Evolutionary conservation across 2,888 invertebrate genomes (phyloP).

Genomic region (Melangyna quadrimaculata): DNA sequence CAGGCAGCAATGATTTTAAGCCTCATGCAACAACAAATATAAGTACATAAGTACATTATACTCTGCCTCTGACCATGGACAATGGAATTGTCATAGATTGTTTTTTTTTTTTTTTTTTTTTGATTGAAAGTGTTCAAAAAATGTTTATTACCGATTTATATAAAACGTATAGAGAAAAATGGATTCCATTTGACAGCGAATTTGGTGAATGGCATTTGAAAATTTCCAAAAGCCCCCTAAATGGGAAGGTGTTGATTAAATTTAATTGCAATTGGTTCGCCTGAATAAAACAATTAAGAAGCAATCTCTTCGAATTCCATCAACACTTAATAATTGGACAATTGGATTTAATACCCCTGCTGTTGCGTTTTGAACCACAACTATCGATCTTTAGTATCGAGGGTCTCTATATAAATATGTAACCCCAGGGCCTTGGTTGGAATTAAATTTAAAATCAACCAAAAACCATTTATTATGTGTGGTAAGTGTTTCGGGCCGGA

Average conservation of each 20-base stretch:
- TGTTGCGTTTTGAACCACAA: not conserved
- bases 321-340: slow-evolving; percentile 63
- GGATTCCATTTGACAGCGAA: slow-evolving; percentile 29
- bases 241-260: slow-evolving; percentile 62
- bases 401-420: slow-evolving; percentile 9
- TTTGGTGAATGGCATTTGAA: slow-evolving; percentile 39
- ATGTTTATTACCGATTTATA: slow-evolving; percentile 59
- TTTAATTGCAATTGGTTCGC: slow-evolving; percentile 37
- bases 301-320: slow-evolving; percentile 50
- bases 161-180: not conserved
- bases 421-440: slow-evolving; percentile 46
- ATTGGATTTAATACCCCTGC: slow-evolving; percentile 29
- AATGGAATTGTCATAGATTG: slow-evolving; percentile 35
- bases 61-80: slow-evolving; percentile 19
- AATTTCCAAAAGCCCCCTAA: slow-evolving; percentile 16
- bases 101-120: not conserved
- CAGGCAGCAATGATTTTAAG: slow-evolving; percentile 46
- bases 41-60: not conserved
- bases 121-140: slow-evolving; percentile 19
- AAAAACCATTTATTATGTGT: slow-evolving; percentile 47
- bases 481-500: slow-evolving; percentile 16
- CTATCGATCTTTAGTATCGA: slow-evolving; percentile 19
- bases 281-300: slow-evolving; percentile 26
- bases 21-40: not conserved
- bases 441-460: slow-evolving; percentile 41